Evolutionary conservation across 2,888 invertebrate genomes (phyloP).

Genomic region (Drosophila conformis): DNA sequence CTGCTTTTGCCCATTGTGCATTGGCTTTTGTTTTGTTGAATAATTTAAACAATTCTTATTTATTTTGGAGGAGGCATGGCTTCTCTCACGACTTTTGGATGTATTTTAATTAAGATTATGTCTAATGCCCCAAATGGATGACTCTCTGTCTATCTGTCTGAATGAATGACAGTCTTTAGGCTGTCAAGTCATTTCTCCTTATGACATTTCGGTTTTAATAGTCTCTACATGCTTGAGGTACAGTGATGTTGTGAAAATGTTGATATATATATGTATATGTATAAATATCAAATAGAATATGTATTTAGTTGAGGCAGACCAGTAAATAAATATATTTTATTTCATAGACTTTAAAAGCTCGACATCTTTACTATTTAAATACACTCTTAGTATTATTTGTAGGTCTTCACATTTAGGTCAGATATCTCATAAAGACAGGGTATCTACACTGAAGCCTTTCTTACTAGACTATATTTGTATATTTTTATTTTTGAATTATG

Average conservation of each 20-base stretch:
- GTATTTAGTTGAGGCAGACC: not conserved
- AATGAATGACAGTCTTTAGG: conserved; percentile 14
- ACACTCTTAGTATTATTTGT: not conserved
- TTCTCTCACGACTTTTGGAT: conserved; percentile 36
- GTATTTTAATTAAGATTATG: conserved; percentile 64
- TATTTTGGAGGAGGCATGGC: conserved; percentile 34
- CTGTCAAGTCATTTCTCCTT: conserved; percentile 18
- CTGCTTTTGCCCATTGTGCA: conserved; percentile 20
- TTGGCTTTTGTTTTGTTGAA: conserved; percentile 30
- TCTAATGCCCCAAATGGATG: conserved; percentile 37
- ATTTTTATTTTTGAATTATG: conserved; percentile 18
- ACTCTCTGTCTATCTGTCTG: conserved; percentile 4
- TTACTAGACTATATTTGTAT: not conserved
- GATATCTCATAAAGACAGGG: not conserved
- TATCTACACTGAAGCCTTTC: not conserved
- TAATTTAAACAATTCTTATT: conserved; percentile 55
- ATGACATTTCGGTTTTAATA: conserved; percentile 14
- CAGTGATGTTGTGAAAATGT: not conserved
- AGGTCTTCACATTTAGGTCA: not conserved
- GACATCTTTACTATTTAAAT: not conserved
- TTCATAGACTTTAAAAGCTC: not conserved
- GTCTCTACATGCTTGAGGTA: not conserved
- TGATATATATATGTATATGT: not conserved
- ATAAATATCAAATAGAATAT: not conserved
- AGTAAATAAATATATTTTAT: not conserved